A percentile compares a stretch with the other conserved stretches of the same genome.
Evolutionary conservation across 2,888 invertebrate species (phyloP).

Genomic region (Drosophila tanythrix): DNA sequence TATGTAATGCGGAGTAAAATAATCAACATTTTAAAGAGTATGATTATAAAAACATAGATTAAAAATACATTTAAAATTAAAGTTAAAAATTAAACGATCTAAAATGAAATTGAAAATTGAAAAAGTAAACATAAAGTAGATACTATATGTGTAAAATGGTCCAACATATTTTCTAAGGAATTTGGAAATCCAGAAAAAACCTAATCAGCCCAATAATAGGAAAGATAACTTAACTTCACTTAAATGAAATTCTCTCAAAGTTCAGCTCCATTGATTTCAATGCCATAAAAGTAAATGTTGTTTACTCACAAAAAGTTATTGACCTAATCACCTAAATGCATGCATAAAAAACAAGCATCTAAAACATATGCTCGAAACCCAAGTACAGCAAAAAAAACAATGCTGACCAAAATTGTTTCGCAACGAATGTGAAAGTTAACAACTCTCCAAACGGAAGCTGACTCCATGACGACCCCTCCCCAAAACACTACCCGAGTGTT

Average conservation of each 20-base stretch:
- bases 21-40: neutral
- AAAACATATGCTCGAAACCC: conserved; percentile 3
- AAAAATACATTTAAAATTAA: neutral
- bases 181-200: neutral
- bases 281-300: neutral
- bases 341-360: neutral
- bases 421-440: conserved; percentile 49
- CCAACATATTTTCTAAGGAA: neutral
- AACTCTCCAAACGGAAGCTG: conserved; percentile 47
- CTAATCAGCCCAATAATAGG: neutral
- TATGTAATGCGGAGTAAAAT: neutral
- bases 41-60: neutral
- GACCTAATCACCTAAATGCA: conserved; percentile 52
- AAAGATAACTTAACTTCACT: neutral
- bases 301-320: conserved; percentile 32
- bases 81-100: neutral
- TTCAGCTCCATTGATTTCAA: conserved; percentile 3
- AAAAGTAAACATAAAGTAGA: neutral
- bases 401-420: conserved; percentile 26
- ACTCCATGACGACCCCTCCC: neutral
- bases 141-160: neutral
- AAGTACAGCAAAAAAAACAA: conserved; percentile 26
- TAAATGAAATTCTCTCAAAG: neutral
- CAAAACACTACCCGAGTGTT: neutral
- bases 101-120: neutral